phyloP scores from a whole-genome alignment of 2,113 vertebrate genomes.

The Platycercus adscitus region DNA sequence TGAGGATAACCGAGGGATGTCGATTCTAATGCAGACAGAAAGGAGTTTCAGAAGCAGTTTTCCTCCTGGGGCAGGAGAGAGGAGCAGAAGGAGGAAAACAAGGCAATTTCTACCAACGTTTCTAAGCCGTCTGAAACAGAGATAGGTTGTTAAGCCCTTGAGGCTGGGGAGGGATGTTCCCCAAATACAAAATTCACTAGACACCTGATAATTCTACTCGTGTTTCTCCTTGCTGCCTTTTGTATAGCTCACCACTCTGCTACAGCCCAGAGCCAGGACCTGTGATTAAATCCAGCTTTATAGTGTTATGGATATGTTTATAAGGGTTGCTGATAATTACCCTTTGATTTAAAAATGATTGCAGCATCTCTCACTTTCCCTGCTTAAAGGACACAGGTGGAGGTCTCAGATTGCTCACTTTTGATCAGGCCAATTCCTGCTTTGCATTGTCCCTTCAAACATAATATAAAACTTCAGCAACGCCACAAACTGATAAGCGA shows the following conservation, averaged over 20 bases:
- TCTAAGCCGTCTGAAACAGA: neutral
- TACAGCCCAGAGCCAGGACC: neutral
- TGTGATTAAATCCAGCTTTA: neutral
- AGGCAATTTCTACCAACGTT: neutral
- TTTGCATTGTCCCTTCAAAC: neutral
- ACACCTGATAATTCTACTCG: neutral
- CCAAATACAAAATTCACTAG: neutral
- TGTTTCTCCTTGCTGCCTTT: neutral
- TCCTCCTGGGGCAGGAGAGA: constrained; percentile 7
- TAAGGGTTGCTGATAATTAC: neutral
- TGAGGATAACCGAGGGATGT: constrained; percentile 29
- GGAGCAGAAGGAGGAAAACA: constrained; percentile 4
- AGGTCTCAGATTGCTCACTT: neutral
- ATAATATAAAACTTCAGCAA: neutral
- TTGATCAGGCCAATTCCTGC: neutral
- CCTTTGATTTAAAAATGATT: neutral
- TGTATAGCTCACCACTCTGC: neutral
- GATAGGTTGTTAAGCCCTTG: neutral
- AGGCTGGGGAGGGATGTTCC: neutral
- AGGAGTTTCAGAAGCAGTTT: constrained; percentile 17
- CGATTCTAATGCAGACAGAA: constrained; percentile 38
- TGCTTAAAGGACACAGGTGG: neutral
- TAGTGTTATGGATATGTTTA: neutral
- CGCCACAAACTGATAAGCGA: neutral
- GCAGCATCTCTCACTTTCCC: neutral